Base-by-base conservation (phyloP, 2,113 vertebrate genomes). In the Notarius quadriscutis region DNA sequence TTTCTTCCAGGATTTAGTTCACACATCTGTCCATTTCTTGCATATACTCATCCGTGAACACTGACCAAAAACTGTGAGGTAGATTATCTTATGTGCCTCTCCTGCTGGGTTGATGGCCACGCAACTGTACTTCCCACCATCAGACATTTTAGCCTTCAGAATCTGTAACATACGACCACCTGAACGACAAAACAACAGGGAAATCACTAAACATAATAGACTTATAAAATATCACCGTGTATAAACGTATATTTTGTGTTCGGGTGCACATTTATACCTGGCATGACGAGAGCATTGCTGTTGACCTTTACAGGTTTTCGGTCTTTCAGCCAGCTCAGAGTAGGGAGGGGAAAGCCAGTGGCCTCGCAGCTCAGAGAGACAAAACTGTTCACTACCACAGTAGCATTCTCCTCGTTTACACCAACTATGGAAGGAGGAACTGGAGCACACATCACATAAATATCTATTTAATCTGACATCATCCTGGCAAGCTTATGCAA, bases 151-250 rank as follows among this genome's bases (percentile, higher is more conserved):
- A 85, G 96, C 96, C 85, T 94, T 96, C 65, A 96, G 92, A 89
- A 99, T 97, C 92, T 99, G 98, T 63, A 99, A 93, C 0, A 93
- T 97, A 2, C 96, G 96, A 75, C 97, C 97, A 88, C 97, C 98
- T 99, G 57, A 1, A 50, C 69, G 15, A 78, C 7, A 83, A 58
- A 81, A 34, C 11, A 15, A 22, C 2, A 51, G 18, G 34, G 34
- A 74, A 74, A 60, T 51, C 4, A 48, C 20, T 34, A 25, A 65
- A 14, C 12, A 22, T 75, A 75, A 77, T 9, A 67, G n/a, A 77
- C 5, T 53, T 17, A 63, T 4, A 74, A 62, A 48, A 30, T 15
- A 51, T 67, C 5, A 22, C 17, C 60, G 22, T 57, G 2, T 18
- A 60, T 25, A 20, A 17, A 27, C 7, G 18, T 14, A 75, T n/a